These are phyloP conservation scores for Diacarnus erythraeanus DNA, from an alignment of 37 sponge, comb jelly and placozoan species.

Conservation along the genomic window DNA sequence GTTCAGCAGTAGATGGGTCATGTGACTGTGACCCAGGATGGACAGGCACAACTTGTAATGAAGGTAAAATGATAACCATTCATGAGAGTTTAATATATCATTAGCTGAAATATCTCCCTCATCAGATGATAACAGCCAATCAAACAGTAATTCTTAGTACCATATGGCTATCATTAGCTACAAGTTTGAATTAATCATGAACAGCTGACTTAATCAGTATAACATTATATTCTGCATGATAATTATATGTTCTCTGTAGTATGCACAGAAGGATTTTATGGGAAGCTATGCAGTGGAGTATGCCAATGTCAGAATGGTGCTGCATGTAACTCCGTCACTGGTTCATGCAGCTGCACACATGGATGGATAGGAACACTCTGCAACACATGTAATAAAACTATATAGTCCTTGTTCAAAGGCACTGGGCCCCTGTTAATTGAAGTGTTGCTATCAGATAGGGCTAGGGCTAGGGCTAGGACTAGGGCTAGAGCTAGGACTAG, in stretches of 20 bases:
- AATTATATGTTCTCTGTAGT: not conserved
- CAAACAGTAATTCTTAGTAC: no score
- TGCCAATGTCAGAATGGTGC: slow-evolving; percentile 63
- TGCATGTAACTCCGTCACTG: slow-evolving; percentile 48
- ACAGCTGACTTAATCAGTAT: no score
- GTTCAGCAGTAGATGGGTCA: slow-evolving; percentile 48
- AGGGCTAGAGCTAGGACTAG: no score
- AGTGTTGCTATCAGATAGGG: no score
- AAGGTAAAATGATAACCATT: slow-evolving; percentile 41
- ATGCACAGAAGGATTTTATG: slow-evolving; percentile 28
- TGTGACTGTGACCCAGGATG: slow-evolving; percentile 78
- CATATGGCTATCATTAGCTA: no score
- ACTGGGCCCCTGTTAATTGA: no score
- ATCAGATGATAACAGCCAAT: no score
- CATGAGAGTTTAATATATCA: not conserved
- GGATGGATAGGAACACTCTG: slow-evolving; percentile 71
- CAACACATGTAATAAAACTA: slow-evolving; percentile 42
- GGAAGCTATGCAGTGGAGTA: slow-evolving; percentile 32
- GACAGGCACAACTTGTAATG: slow-evolving; percentile 52
- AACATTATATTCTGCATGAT: no score
- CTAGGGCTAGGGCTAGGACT: no score
- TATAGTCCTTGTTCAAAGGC: no score
- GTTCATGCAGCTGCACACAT: slow-evolving; percentile 54
- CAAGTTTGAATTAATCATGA: no score
- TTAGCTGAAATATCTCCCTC: no score